A percentile compares a stretch with the other conserved stretches of the same genome.
Evolutionary conservation across 2,797 vertebrate genomes (phyloP).

Genomic region (Gallinago solitaria): DNA sequence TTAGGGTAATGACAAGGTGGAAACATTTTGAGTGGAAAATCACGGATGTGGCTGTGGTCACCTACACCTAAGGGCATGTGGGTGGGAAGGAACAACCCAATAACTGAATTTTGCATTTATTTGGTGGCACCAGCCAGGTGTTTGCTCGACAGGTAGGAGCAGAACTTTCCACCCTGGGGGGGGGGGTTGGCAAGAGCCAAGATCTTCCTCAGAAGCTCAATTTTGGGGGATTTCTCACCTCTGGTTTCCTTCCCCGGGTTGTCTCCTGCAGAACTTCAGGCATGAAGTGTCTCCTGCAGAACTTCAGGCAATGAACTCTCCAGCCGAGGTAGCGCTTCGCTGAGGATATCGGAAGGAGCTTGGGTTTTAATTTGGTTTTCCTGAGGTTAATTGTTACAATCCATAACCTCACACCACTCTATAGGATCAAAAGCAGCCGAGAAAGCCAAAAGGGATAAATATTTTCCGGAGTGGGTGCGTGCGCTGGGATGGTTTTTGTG

Average conservation of each 20-base stretch:
- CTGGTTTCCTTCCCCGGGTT: accelerated
- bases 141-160: background rate
- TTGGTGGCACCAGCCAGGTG: accelerated
- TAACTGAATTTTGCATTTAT: background rate
- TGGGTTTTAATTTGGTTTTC: background rate
- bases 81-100: background rate
- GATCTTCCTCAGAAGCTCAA: background rate
- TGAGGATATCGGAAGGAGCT: background rate
- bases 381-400: background rate
- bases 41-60: background rate
- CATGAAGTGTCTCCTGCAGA: background rate
- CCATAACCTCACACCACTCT: too few relatives aligned
- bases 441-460: background rate
- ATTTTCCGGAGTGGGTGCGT: background rate
- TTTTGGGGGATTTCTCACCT: background rate
- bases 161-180: accelerated
- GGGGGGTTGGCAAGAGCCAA: background rate
- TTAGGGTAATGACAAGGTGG: background rate
- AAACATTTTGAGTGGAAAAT: background rate
- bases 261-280: background rate
- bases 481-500: accelerated
- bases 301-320: too few relatives aligned
- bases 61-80: accelerated
- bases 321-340: background rate
- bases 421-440: accelerated